Conservation (phyloP, 2,888 invertebrate species). For the Orthosia gothica region DNA sequence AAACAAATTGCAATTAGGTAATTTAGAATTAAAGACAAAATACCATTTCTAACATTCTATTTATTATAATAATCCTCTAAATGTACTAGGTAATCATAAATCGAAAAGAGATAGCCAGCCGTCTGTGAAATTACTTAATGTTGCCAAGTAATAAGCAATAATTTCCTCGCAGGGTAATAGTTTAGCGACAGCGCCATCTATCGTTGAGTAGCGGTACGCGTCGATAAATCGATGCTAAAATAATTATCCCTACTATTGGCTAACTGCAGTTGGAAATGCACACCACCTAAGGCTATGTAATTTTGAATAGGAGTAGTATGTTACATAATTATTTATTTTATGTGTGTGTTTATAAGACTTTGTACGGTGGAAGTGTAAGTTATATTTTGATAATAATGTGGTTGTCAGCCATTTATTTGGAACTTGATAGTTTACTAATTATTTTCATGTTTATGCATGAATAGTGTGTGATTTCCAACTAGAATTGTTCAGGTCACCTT, state of each 20-base stretch:
- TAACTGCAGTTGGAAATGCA: slow-evolving; percentile 53
- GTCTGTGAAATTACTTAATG: slow-evolving; percentile 64
- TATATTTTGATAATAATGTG: slow-evolving; percentile 35
- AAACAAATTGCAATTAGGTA: slow-evolving; percentile 1
- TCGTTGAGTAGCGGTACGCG: slow-evolving; percentile 80
- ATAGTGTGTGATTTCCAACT: neutral
- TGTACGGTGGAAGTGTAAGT: slow-evolving; percentile 10
- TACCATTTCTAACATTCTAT: slow-evolving; percentile 26
- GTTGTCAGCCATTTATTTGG: slow-evolving; percentile 21
- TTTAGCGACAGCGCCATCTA: slow-evolving; percentile 83
- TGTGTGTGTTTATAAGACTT: slow-evolving; percentile 25
- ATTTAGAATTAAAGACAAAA: slow-evolving; percentile 4
- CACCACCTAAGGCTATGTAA: slow-evolving; percentile 75
- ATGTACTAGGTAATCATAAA: slow-evolving; percentile 58
- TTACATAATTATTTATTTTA: slow-evolving; percentile 58
- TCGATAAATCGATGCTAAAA: slow-evolving; percentile 79
- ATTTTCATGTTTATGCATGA: neutral
- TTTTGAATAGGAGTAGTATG: slow-evolving; percentile 72
- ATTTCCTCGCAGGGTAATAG: slow-evolving; percentile 64
- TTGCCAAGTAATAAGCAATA: slow-evolving; percentile 69
- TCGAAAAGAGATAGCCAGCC: slow-evolving; percentile 51
- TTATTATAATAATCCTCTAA: slow-evolving; percentile 48
- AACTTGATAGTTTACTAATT: neutral
- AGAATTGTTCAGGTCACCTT: neutral
- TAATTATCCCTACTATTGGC: slow-evolving; percentile 68